A percentile compares a stretch with the other conserved stretches of the same genome.
Conservation (phyloP, 2,113 vertebrate species). For the Chaetorhynchus papuensis region DNA sequence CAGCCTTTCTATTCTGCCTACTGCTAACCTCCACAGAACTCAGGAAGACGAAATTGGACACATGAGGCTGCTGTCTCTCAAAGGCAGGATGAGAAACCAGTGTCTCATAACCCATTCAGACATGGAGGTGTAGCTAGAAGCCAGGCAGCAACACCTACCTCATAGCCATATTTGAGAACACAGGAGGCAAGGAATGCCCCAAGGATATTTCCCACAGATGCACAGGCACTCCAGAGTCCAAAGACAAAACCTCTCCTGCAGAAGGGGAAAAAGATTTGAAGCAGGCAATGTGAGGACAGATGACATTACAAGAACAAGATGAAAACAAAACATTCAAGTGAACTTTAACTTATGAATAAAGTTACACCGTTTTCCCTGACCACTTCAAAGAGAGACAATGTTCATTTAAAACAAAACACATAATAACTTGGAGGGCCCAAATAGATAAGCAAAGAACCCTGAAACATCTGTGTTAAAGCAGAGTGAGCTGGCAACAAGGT, state of each 20-base stretch:
- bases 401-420: background rate
- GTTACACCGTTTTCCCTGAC: background rate
- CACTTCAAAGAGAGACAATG: background rate
- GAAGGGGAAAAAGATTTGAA: background rate
- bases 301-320: background rate
- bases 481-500: background rate
- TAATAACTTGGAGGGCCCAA: background rate
- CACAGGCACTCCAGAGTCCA: slow-evolving; percentile 96
- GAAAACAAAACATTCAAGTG: background rate
- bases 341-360: background rate
- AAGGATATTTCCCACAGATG: slow-evolving; percentile 94
- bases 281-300: fast-evolving
- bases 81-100: background rate
- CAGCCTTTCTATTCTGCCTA: background rate
- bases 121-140: background rate
- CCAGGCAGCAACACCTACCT: slow-evolving; percentile 74
- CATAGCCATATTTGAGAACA: slow-evolving; percentile 91
- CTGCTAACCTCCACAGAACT: background rate
- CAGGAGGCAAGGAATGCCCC: slow-evolving; percentile 93
- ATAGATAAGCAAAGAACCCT: background rate
- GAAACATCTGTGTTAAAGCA: background rate
- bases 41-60: background rate
- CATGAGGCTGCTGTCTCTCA: background rate
- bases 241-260: slow-evolving; percentile 91
- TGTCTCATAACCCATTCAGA: background rate